Base-by-base conservation (phyloP, 1,140 invertebrate species). In the Tetraneura akinire region DNA sequence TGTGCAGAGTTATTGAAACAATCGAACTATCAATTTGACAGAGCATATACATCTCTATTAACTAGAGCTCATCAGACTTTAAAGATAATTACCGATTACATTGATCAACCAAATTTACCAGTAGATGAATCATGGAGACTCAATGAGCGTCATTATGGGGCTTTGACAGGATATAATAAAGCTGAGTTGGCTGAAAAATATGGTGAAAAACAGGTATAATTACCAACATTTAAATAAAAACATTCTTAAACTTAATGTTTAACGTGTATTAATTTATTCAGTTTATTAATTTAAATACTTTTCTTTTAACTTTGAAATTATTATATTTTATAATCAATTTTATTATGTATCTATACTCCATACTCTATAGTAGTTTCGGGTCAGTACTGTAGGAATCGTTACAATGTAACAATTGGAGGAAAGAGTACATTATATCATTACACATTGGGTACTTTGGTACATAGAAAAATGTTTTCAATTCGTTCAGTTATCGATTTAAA, bases 131-230 rank as follows among this genome's bases (percentile, higher is more conserved):
- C 90, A 49, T 93, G 91, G 91, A 86, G 91, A 60, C 85, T 93
- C 3, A 92, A 92, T 83, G 92, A 93, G 82, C 85, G 92, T 45
- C 91, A 93, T 84, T 93, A 93, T 83, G 92, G 92, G 14, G 90
- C 87, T 73, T 86, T 93, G 11, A 92, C 91, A 16, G 92, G 92
- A 4, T 85, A 90, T 6, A 91, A 92, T 82, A 93, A 93, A 84
- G 87, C 89, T 0, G 90, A 92, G 84, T 90, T 91, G 16, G 91
- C 91, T 60, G 87, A 87, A 29, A 89, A 90, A 82, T 91, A 91
- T 84, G 92, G 92, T 1, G 90, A 92, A 84, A 88, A 89, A 29
- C 88, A 90, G 85, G 87, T 89, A 78, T 4, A 26, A 42, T 37
- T 57, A 55, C 6, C 55, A 26, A 11, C 1, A 21, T 57, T 53